Percentiles rank a stretch among this genome's conserved stretches.
Conservation (phyloP, 2,113 vertebrate genomes). For the Caracal caracal region DNA sequence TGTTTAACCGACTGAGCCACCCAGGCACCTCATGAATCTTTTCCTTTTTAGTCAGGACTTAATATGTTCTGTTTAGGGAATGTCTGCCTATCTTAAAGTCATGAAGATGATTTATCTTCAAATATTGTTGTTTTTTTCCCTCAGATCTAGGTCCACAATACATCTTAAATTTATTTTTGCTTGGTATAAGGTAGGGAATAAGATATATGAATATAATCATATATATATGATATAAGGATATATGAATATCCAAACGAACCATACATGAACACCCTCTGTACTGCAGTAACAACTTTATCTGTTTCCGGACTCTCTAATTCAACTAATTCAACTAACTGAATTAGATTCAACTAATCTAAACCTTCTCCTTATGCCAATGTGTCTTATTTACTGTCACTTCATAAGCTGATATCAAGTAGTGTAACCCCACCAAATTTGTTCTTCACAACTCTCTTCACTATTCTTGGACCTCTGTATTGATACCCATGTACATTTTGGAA, state of each 20-base stretch:
- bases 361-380: background rate
- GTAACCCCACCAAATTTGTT: background rate
- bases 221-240: no score
- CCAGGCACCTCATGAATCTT: background rate
- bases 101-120: background rate
- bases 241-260: background rate
- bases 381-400: background rate
- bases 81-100: background rate
- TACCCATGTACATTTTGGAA: background rate
- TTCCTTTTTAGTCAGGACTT: background rate
- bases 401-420: background rate
- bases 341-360: background rate
- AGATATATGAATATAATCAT: no score
- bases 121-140: background rate
- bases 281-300: background rate
- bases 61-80: background rate
- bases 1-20: no score
- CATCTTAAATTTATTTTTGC: background rate
- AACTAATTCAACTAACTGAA: background rate
- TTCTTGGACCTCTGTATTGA: background rate
- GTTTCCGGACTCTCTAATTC: background rate
- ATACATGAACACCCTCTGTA: background rate
- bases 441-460: background rate
- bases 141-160: background rate
- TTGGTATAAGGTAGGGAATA: background rate